phyloP scores from a whole-genome alignment of 2,113 vertebrate genomes.

The Chionodraco myersi region DNA sequence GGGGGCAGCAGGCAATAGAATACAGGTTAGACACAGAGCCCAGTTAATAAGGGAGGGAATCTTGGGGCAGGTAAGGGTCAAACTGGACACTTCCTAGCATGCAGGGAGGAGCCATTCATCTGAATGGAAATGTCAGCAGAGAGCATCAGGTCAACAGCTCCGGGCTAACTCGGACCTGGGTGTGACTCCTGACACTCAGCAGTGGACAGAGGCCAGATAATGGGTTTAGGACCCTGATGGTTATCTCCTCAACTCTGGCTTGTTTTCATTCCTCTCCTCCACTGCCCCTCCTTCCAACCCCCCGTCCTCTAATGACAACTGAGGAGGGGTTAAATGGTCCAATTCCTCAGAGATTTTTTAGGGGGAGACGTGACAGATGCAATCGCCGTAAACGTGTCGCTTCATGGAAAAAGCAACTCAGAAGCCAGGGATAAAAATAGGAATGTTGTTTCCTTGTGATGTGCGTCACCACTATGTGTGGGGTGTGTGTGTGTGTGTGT shows the following conservation, averaged over 20 bases:
- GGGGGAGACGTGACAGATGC: constrained; percentile 68
- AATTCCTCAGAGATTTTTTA: constrained; percentile 70
- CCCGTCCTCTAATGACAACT: constrained; percentile 66
- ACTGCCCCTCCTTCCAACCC: constrained; percentile 35
- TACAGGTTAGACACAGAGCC: constrained; percentile 72
- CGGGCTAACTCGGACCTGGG: constrained; percentile 81
- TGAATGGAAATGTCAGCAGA: constrained; percentile 82
- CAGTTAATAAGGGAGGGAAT: constrained; percentile 71
- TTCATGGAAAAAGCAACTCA: constrained; percentile 59
- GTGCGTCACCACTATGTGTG: constrained; percentile 68
- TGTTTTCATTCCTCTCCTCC: constrained; percentile 80
- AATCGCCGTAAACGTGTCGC: constrained; percentile 54
- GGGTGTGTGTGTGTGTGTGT: background rate
- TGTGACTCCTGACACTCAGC: constrained; percentile 83
- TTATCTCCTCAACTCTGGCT: constrained; percentile 83
- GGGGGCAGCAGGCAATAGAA: constrained; percentile 56
- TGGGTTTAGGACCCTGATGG: constrained; percentile 85
- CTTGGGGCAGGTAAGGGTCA: constrained; percentile 82
- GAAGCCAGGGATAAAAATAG: constrained; percentile 63
- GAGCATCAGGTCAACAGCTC: constrained; percentile 81
- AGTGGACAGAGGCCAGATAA: constrained; percentile 80
- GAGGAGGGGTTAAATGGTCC: constrained; percentile 78
- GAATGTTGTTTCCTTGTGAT: constrained; percentile 64
- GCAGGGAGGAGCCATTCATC: constrained; percentile 82
- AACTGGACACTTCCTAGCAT: constrained; percentile 84